Base-by-base conservation (phyloP, 37 sponge, comb jelly and placozoan genomes). In the Halisarca cf. caerulea region DNA sequence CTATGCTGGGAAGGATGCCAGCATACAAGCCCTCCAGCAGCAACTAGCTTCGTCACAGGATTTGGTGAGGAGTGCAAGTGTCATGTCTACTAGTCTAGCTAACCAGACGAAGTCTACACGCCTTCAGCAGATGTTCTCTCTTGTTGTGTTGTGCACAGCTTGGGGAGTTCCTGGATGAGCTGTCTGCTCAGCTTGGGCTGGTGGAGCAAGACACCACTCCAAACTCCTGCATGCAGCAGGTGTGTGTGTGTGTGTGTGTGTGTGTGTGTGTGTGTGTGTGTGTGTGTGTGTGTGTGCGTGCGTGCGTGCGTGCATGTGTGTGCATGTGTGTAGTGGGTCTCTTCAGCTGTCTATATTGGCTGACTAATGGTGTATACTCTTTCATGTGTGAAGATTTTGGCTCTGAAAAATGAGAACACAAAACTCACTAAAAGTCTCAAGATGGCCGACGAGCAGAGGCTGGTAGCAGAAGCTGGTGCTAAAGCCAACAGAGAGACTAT, bases 401-500 rank as follows among this genome's bases (percentile, higher is more conserved):
- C 11, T 11, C 11, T 47, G 11, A 47, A 47, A 11, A 47, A 47
- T 6, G 51, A 47, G 9, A 47, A 47, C 11, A 11, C 6, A 47
- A 47, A 47, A 14, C 51, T 47, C 9, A 47, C 51, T 14, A 47
- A 47, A 11, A 14, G 51, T 47, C 51, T 47, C 9, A 47, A 47
- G 51, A 47, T 11, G 11, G 6, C 11, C 9, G 51, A 47, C 51
- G 51, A 47, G 11, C 51, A 47, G 51, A 62, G 15, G 64, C 30
- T 20, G 64, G 64, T 15, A 5, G 32, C 25, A 40, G 77, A 42
- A 2, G 45, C 21, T 2, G 25, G 77, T 41, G 77, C 45, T 0
- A 74, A 41, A 14, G 77, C 77, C 77, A 74, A 74, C 36, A 85
- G 94, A 36, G 91, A 93, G 86, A 93, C 94, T 32, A 93, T 93